Evolutionary conservation across 2,797 vertebrate species (phyloP).

Genomic region (Poeciliopsis paucimaculata): DNA sequence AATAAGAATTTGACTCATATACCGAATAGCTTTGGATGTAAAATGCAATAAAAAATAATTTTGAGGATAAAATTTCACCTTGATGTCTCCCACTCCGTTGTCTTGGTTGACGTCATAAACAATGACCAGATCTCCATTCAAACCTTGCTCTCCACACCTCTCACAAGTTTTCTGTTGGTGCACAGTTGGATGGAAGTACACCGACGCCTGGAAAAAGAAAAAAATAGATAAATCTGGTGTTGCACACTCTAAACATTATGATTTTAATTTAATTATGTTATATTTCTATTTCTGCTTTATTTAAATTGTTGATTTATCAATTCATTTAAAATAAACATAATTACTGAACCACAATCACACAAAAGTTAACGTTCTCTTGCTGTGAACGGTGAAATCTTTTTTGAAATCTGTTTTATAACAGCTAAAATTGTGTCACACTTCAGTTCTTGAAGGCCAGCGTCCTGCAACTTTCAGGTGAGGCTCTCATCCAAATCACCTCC

Average conservation of each 20-base stretch:
- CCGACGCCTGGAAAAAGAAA: conserved; percentile 69
- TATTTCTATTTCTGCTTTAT: background rate
- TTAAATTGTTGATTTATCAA: background rate
- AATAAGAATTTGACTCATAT: background rate
- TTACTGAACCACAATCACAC: background rate
- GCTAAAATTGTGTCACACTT: background rate
- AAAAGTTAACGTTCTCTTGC: background rate
- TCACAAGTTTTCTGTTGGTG: conserved; percentile 77
- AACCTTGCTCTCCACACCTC: conserved; percentile 68
- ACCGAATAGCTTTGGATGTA: background rate
- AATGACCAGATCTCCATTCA: conserved; percentile 82
- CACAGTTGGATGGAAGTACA: conserved; percentile 77
- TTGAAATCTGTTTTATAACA: background rate
- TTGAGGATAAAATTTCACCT: conserved; percentile 56
- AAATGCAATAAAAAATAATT: background rate
- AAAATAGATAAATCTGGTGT: background rate
- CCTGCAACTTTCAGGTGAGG: background rate
- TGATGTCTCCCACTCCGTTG: conserved; percentile 66
- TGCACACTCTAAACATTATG: background rate
- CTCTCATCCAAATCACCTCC: background rate
- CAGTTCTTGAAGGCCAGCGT: background rate
- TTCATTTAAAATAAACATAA: background rate
- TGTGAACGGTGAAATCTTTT: background rate
- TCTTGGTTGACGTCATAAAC: conserved; percentile 79
- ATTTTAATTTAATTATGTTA: background rate